Evolutionary conservation across 2,113 vertebrate genomes (phyloP).

Genomic region (Neotragus moschatus): DNA sequence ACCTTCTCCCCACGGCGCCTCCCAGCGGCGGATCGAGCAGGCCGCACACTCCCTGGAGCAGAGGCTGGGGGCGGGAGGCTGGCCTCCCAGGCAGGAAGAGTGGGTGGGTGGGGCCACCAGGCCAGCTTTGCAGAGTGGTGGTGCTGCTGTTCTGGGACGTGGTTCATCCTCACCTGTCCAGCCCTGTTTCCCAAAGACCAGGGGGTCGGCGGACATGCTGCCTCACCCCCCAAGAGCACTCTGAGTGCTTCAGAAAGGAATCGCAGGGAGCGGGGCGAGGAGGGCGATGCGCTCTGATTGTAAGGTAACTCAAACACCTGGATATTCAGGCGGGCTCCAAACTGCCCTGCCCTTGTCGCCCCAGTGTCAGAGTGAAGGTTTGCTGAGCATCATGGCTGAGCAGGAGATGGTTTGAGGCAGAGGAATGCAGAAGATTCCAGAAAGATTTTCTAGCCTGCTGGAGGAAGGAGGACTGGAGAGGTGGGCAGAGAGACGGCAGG

Average conservation of each 20-base stretch:
- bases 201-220: background rate
- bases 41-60: accelerated
- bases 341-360: background rate
- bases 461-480: background rate
- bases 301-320: background rate
- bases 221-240: background rate
- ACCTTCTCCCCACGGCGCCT: accelerated
- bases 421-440: background rate
- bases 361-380: conserved; percentile 29
- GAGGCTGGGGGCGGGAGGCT: background rate
- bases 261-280: background rate
- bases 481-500: background rate
- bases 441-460: background rate
- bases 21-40: background rate
- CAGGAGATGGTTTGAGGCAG: background rate
- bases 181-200: background rate
- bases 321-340: background rate
- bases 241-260: background rate
- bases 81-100: background rate
- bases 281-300: background rate
- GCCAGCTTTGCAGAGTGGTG: background rate
- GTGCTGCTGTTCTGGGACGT: accelerated
- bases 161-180: background rate
- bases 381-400: background rate
- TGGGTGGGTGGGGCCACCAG: background rate